Evolutionary conservation across 1,140 invertebrate genomes (phyloP).

Genomic region (Drosophila tani): DNA sequence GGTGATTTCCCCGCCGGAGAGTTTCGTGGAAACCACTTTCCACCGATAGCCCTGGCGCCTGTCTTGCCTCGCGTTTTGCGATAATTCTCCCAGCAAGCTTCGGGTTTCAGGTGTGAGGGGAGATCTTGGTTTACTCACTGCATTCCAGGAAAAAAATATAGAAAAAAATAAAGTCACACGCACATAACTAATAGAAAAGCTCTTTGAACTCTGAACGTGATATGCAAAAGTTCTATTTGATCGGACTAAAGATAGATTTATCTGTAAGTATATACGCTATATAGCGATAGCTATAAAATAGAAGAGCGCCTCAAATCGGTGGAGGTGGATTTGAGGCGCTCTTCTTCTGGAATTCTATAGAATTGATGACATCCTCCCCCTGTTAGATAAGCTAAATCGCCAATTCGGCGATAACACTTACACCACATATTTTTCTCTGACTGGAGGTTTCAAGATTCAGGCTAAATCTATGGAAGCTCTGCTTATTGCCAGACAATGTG

Average conservation of each 20-base stretch:
- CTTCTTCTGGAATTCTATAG: no score
- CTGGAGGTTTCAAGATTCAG: no score
- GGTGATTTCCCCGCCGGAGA: constrained; percentile 24
- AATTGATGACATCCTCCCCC: no score
- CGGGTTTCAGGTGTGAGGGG: constrained; percentile 8
- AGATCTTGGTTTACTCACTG: constrained; percentile 28
- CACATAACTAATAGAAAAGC: constrained; percentile 7
- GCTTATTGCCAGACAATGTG: no score
- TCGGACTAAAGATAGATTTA: constrained; percentile 27
- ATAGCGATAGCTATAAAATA: constrained; percentile 3
- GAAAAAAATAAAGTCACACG: constrained; percentile 14
- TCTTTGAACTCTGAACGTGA: constrained; percentile 23
- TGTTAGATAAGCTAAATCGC: no score
- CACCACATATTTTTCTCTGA: no score
- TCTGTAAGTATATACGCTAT: not conserved
- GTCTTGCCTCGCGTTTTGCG: constrained; percentile 23
- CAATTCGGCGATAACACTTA: no score
- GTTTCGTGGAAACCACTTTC: constrained; percentile 37
- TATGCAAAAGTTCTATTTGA: constrained; percentile 35
- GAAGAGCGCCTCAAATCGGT: no score
- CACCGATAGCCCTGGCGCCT: constrained; percentile 30
- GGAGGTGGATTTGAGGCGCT: no score
- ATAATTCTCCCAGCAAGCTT: constrained; percentile 25
- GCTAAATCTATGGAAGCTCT: no score
- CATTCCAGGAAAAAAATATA: constrained; percentile 22